These are phyloP conservation scores for Diplodus sargus DNA, from an alignment of 2,797 vertebrate genomes.

Conservation along the genomic window DNA sequence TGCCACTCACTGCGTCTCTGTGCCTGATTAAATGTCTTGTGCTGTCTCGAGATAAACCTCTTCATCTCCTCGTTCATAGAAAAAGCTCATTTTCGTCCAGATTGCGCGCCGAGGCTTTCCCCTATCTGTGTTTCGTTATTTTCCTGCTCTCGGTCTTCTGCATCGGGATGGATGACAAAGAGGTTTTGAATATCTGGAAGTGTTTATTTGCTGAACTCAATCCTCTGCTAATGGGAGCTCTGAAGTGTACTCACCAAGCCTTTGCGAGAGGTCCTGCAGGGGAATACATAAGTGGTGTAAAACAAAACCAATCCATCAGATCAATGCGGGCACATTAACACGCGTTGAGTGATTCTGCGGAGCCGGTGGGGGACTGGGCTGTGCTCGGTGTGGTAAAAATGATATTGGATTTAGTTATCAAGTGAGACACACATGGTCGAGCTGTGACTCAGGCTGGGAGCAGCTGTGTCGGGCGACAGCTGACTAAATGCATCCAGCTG, in stretches of 20 bases:
- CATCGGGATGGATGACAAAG: constrained; percentile 32
- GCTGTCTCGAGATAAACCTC: constrained; percentile 29
- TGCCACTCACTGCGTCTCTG: constrained; percentile 45
- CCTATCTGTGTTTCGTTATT: constrained; percentile 17
- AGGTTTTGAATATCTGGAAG: constrained; percentile 15
- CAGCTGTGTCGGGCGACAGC: constrained; percentile 40
- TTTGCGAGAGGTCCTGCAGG: constrained; percentile 52
- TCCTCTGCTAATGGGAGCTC: constrained; percentile 47
- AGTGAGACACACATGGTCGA: constrained; percentile 53
- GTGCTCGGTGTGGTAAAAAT: constrained; percentile 14
- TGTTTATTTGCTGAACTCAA: constrained; percentile 44
- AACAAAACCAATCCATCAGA: constrained; percentile 55
- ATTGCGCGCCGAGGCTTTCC: not conserved
- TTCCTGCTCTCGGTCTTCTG: constrained; percentile 4
- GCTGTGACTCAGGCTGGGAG: constrained; percentile 45
- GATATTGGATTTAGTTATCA: constrained; percentile 37
- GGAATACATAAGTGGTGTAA: constrained; percentile 46
- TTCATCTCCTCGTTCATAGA: constrained; percentile 29
- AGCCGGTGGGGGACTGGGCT: constrained; percentile 30
- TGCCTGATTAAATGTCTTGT: constrained; percentile 38
- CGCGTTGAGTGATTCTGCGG: constrained; percentile 18
- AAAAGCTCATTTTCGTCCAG: constrained; percentile 36
- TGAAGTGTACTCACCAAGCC: constrained; percentile 37
- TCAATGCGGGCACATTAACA: constrained; percentile 31
- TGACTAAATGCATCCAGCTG: constrained; percentile 44